Percentiles rank a stretch among this genome's conserved stretches.
Evolutionary conservation across 2,888 invertebrate genomes (phyloP).

Genomic region (Drosophila mercatorum): DNA sequence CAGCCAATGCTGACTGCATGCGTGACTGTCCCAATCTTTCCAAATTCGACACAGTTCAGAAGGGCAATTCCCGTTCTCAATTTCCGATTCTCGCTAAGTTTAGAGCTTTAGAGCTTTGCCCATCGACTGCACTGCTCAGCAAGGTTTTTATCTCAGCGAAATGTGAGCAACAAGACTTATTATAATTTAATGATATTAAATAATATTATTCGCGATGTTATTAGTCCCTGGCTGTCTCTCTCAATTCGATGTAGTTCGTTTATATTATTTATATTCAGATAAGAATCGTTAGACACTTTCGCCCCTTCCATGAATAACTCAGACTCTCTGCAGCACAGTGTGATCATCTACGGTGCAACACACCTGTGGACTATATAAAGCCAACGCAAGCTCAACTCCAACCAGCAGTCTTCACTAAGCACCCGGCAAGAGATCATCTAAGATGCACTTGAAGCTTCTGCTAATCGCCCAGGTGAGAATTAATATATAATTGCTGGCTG

Average conservation of each 20-base stretch:
- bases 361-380: constrained; percentile 55
- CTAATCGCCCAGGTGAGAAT: constrained; percentile 56
- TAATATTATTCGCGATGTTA: not conserved
- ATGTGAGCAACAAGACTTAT: too few species aligned
- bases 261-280: not conserved
- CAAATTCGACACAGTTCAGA: constrained; percentile 16
- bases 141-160: not conserved
- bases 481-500: too few species aligned
- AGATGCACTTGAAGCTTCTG: constrained; percentile 57
- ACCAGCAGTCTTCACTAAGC: constrained; percentile 37
- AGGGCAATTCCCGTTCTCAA: constrained; percentile 25
- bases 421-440: constrained; percentile 21
- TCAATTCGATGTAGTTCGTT: not conserved
- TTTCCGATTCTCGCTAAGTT: not conserved
- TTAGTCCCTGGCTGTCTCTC: not conserved
- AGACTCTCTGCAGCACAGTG: constrained; percentile 1
- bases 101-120: not conserved
- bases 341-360: constrained; percentile 18
- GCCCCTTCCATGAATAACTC: not conserved
- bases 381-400: constrained; percentile 5
- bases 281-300: not conserved
- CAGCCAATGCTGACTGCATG: constrained; percentile 20
- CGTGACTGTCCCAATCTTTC: constrained; percentile 1
- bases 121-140: not conserved
- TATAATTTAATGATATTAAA: not conserved